Evolutionary conservation across 2,888 invertebrate genomes (phyloP), one percentile per base, ranked within the genome.

Genomic region (Thereva unica): DNA sequence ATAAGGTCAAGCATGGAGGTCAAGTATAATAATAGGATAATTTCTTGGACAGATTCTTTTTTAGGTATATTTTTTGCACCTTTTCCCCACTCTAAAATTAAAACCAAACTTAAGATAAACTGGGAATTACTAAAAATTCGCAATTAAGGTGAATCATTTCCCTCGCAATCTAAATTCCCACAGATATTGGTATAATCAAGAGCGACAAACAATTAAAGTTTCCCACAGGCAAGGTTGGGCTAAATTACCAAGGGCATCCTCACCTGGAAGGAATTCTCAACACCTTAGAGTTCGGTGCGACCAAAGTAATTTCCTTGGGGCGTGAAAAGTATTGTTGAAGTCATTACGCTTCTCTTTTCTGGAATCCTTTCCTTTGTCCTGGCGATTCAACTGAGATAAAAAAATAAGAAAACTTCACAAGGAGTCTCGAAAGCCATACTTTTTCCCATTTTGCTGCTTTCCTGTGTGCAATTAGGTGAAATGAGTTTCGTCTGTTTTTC

Each of bases 241-340:
- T 61, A 61, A 61, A 61, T 61, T 61, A 61, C 50, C 61, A 61
- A 49, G 12, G 50, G 55, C 45, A 47, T 35, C 4, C 56, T 44
- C 47, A 37, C 47, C n/a, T 23, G 49, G 37, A 42, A 34, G 44
- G 45, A 38, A 54, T 54, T 64, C 56, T 35, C 38, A 45, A 7
- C 61, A 61, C 59, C 52, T 23, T 49, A 44, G 6, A 52, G 40
- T 52, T 10, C 57, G 35, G 35, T 23, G 52, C 67, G 61, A 67
- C 67, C 68, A 67, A 69, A 67, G 68, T 69, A 69, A 69, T 69
- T 69, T 67, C 59, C 59, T 57, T 57, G 64, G 64, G 64, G 69
- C 67, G 69, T 67, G 66, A 69, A 67, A 69, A 67, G 67, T 67
- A 69, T 69, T 67, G 67, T 54, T 69, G 63, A 67, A 69, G 69